phyloP scores from a whole-genome alignment of 92 coral and sea anemone species.

The Pocillopora meandrina region DNA sequence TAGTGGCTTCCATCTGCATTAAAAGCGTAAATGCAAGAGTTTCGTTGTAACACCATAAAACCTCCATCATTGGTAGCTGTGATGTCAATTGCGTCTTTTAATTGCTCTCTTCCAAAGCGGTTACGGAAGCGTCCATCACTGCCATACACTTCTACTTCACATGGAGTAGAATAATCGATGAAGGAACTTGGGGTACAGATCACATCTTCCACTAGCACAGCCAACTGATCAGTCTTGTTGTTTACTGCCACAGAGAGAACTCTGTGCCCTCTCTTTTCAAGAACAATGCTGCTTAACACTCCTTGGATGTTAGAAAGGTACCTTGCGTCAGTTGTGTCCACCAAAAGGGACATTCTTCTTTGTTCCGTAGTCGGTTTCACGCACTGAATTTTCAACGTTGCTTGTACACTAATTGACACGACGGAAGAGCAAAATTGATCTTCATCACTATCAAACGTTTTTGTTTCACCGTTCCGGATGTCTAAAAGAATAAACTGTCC shows the following conservation, averaged over 20 bases:
- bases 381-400: background rate
- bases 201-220: background rate
- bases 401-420: background rate
- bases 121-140: background rate
- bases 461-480: background rate
- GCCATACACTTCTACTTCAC: constrained; percentile 3
- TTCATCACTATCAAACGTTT: background rate
- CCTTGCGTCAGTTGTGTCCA: background rate
- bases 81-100: background rate
- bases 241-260: background rate
- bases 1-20: background rate
- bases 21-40: background rate
- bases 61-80: background rate
- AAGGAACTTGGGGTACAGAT: background rate
- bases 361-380: background rate
- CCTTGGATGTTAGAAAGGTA: background rate
- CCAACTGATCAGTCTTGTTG: background rate
- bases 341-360: background rate
- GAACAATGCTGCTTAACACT: background rate
- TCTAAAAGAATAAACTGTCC: background rate
- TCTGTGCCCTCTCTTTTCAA: background rate
- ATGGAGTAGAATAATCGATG: background rate
- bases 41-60: background rate
- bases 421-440: background rate
- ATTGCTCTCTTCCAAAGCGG: background rate